Conservation (phyloP, 1,140 invertebrate genomes). For the Amyelois transitella region DNA sequence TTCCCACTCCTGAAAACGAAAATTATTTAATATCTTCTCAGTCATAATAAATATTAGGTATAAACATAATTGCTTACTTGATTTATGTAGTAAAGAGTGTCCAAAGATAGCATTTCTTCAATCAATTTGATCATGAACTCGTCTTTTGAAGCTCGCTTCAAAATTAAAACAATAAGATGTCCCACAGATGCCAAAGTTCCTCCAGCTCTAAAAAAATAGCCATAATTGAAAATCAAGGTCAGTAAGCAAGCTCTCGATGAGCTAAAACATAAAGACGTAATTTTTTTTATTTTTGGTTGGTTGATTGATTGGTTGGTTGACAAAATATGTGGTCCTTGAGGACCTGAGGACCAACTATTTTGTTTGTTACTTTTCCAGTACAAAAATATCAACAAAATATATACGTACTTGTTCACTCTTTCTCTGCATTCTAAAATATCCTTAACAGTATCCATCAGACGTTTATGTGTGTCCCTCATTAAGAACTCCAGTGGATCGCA, state of each 20-base stretch:
- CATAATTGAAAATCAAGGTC: neutral
- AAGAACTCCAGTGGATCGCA: slow-evolving; percentile 82
- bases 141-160: slow-evolving; percentile 38
- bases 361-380: neutral
- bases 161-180: slow-evolving; percentile 34
- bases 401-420: slow-evolving; percentile 37
- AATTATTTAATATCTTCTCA: slow-evolving; percentile 2
- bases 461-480: slow-evolving; percentile 81
- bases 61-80: slow-evolving; percentile 31
- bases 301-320: too few species aligned
- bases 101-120: slow-evolving; percentile 55
- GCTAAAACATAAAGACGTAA: neutral
- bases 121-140: slow-evolving; percentile 47
- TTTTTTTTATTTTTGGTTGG: too few species aligned
- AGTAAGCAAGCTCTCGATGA: neutral
- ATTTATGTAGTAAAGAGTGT: slow-evolving; percentile 46
- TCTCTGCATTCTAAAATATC: slow-evolving; percentile 54
- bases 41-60: neutral
- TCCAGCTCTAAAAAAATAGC: slow-evolving; percentile 36
- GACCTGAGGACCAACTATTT: neutral
- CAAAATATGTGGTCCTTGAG: too few species aligned
- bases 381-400: neutral
- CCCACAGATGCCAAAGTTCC: slow-evolving; percentile 39
- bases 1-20: slow-evolving; percentile 52
- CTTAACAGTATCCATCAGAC: slow-evolving; percentile 73